Conservation (phyloP, 2,888 invertebrate species). For the Nephrotoma guestfalica region DNA sequence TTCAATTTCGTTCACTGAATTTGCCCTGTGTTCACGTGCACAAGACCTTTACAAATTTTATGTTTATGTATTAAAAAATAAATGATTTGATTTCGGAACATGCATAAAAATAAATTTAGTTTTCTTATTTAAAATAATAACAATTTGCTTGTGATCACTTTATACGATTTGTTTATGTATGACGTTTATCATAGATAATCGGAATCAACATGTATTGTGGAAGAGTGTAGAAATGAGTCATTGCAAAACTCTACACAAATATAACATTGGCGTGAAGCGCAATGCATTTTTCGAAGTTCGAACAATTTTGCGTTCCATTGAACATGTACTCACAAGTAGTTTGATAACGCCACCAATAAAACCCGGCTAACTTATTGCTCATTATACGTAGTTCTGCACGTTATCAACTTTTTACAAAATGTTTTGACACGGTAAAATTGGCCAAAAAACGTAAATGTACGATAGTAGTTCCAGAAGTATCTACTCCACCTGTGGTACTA, state of each 20-base stretch:
- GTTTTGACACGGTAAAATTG: no score
- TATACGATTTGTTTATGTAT: neutral
- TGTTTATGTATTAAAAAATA: neutral
- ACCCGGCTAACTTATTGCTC: no score
- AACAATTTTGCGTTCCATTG: no score
- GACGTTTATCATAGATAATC: neutral
- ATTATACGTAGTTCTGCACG: no score
- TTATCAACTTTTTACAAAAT: no score
- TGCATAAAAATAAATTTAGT: neutral
- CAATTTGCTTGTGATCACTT: neutral
- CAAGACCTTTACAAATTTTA: neutral
- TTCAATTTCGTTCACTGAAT: constrained; percentile 2
- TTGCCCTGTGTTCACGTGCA: neutral
- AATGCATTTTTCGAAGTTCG: no score
- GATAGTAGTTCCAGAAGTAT: no score
- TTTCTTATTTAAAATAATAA: neutral
- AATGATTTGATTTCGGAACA: neutral
- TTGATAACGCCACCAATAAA: no score
- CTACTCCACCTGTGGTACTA: no score
- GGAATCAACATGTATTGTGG: neutral
- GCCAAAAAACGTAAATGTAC: no score
- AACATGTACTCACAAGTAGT: no score
- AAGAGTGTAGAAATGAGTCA: neutral
- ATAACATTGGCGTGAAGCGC: no score
- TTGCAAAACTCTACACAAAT: neutral